Percentiles rank a stretch among this genome's conserved stretches.
These are phyloP conservation scores for Muntiacus reevesi DNA, from an alignment of 2,113 vertebrate species.

Conservation along the genomic window DNA sequence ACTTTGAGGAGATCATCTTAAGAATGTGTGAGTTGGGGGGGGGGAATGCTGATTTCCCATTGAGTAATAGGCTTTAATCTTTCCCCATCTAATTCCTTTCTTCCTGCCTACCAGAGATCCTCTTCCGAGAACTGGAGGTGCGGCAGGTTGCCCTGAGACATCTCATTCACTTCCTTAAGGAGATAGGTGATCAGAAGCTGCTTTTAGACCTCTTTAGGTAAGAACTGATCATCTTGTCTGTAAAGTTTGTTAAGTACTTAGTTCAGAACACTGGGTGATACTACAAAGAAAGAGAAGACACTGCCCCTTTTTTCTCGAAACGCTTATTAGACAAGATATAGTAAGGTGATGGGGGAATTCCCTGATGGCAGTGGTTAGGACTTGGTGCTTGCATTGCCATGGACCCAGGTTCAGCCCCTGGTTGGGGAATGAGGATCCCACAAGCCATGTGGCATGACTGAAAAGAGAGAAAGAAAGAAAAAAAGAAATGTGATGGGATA, in stretches of 20 bases:
- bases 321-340: neutral
- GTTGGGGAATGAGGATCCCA: neutral
- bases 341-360: neutral
- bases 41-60: neutral
- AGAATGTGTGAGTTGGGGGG: neutral
- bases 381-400: neutral
- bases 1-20: neutral
- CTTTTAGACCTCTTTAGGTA: constrained; percentile 93
- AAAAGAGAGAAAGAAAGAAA: neutral
- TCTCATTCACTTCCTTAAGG: constrained; percentile 92
- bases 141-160: constrained; percentile 92
- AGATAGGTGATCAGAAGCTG: constrained; percentile 88
- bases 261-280: neutral
- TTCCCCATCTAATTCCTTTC: neutral
- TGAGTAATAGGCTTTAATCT: neutral
- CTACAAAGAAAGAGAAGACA: neutral
- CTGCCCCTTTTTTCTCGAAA: neutral
- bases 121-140: constrained; percentile 90
- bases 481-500: neutral
- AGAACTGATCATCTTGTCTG: constrained; percentile 25
- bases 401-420: neutral
- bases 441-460: neutral
- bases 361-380: neutral
- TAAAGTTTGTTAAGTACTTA: neutral
- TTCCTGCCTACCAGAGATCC: constrained; percentile 82